A percentile compares a stretch with the other conserved stretches of the same genome.
Conservation (phyloP, 2,113 vertebrate species). For the Silurus asotus region DNA sequence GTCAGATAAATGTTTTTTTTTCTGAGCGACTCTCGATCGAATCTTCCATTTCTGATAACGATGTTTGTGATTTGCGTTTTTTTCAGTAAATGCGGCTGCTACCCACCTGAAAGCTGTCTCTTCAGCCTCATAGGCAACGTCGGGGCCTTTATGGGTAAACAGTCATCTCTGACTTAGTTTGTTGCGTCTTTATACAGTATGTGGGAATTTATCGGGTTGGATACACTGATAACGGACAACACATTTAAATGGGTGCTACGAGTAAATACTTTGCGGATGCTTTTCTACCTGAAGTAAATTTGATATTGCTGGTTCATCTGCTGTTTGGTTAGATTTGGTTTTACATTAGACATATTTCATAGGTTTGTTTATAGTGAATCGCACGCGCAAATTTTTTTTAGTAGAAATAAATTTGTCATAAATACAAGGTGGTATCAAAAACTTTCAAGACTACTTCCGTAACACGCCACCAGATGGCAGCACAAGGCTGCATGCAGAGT, state of each 20-base stretch:
- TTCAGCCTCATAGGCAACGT: conserved; percentile 92
- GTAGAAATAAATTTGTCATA: no score
- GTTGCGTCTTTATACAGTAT: not conserved
- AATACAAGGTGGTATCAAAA: no score
- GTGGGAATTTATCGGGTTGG: not conserved
- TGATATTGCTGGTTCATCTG: not conserved
- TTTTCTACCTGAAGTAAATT: not conserved
- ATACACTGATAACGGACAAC: not conserved
- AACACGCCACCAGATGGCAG: no score
- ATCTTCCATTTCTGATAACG: not conserved
- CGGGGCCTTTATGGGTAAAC: conserved; percentile 89
- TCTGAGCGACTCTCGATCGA: not conserved
- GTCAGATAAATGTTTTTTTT: not conserved
- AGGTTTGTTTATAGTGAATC: no score
- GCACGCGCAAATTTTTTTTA: no score
- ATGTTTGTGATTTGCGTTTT: conserved; percentile 18
- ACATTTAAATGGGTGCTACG: not conserved
- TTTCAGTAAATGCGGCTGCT: conserved; percentile 87
- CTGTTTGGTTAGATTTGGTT: not conserved
- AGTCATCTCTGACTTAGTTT: not conserved
- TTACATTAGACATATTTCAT: not conserved
- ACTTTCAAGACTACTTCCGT: no score
- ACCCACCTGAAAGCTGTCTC: conserved; percentile 89
- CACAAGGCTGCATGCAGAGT: no score
- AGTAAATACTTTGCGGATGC: not conserved